Percentiles rank a stretch among this genome's conserved stretches.
Conservation (phyloP, 2,797 vertebrate genomes). For the Acanthis flammea region DNA sequence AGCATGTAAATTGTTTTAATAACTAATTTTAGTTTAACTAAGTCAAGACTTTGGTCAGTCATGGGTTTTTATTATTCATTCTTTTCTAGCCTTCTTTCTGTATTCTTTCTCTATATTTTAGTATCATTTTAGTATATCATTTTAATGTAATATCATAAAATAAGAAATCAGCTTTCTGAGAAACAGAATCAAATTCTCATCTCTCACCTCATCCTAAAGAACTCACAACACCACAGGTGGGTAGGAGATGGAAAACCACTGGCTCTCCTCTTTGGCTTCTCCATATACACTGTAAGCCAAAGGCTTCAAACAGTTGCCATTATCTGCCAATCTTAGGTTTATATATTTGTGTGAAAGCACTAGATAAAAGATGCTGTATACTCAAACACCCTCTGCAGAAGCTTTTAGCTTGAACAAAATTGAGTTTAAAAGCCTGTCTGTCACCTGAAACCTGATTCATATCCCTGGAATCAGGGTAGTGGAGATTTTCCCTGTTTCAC, state of each 20-base stretch:
- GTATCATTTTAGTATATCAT: not conserved
- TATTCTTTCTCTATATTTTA: not conserved
- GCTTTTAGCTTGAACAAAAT: not conserved
- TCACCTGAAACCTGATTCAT: not conserved
- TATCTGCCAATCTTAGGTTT: not conserved
- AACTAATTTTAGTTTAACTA: not conserved
- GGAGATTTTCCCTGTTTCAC: not conserved
- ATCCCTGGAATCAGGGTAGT: not conserved
- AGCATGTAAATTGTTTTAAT: not conserved
- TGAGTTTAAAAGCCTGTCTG: not conserved
- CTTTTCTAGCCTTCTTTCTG: not conserved
- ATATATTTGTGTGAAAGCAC: not conserved
- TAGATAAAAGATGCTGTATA: not conserved
- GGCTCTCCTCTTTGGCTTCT: not conserved
- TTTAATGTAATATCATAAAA: too few species aligned
- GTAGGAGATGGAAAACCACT: not conserved
- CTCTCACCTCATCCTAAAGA: not conserved
- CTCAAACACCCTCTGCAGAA: not conserved
- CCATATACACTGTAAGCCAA: not conserved
- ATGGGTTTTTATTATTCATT: not conserved
- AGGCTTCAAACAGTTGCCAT: not conserved
- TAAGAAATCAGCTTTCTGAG: not conserved
- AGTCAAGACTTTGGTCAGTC: not conserved
- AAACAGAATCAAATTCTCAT: not conserved
- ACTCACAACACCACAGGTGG: not conserved